Evolutionary conservation across 37 sponge, comb jelly and placozoan genomes (phyloP), one percentile per base, ranked within the genome.

Genomic region (Chondrosia reniformis): DNA sequence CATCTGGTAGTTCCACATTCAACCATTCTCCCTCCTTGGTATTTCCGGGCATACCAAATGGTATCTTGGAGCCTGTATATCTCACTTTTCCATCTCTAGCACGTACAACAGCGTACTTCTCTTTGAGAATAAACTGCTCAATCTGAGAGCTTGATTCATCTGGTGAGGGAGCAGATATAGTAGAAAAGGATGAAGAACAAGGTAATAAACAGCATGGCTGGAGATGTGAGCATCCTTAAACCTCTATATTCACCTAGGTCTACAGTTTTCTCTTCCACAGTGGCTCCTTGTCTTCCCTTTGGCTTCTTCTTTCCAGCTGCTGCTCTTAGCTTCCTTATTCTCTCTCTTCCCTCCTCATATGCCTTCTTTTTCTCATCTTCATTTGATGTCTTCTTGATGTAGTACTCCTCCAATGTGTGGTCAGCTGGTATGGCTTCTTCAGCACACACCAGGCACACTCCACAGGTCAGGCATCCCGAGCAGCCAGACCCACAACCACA

Each of bases 61-160:
- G 84, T 31, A 31, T 4, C 15, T 86, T 81, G 80, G 66, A 82
- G 7, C 91, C 91, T 43, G 86, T 82, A 49, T 90, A 90, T 49
- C 79, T 55, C 9, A 87, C 90, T 83, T 88, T 92, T 33, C 92
- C 92, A 81, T 72, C 67, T n/a, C 66, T 52, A 10, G 92, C 83
- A 40, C 64, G 82, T n/a, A 92, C 46, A 24, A 83, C 81, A 32
- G 89, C 63, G 49, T 77, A 84, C 38, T 59, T 81, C 44, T 65
- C 76, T 24, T 80, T 28, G 12, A 89, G 82, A 7, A 87, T 40
- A 36, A 92, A 71, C 3, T 69, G 38, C 46, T 81, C 83, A 44
- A 82, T 75, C 15, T 92, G 72, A 39, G 61, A 45, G 41, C 79
- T 89, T 55, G 74, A 75, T 7, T 85, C 84, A 43, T 85, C 90